These are phyloP conservation scores for Cyrtorhinus lividipennis DNA, from an alignment of 1,140 invertebrate genomes.

Conservation along the genomic window DNA sequence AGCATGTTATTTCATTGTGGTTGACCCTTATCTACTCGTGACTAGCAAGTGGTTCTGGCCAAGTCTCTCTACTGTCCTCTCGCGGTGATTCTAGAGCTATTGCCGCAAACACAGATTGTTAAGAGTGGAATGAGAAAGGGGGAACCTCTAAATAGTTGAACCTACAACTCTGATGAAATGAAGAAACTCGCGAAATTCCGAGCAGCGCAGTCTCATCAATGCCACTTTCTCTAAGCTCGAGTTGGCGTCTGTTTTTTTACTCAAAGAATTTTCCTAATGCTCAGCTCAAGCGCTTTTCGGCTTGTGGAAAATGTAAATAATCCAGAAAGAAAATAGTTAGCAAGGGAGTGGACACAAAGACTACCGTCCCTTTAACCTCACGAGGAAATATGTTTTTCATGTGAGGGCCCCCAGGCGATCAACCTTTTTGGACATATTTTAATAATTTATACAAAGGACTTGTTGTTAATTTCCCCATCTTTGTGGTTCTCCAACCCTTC, in stretches of 20 bases:
- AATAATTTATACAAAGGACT: constrained; percentile 14
- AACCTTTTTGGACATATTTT: constrained; percentile 13
- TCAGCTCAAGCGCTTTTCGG: not conserved
- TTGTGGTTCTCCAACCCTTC: constrained; percentile 6
- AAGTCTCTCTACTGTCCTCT: too few relatives aligned
- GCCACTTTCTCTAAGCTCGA: too few relatives aligned
- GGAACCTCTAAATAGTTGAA: too few relatives aligned
- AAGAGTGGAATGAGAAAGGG: too few relatives aligned
- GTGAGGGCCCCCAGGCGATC: constrained; percentile 11
- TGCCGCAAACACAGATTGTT: too few relatives aligned
- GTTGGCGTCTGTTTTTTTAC: not conserved
- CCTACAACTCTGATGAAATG: too few relatives aligned
- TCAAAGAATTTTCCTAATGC: not conserved
- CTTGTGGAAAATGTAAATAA: constrained; percentile 13
- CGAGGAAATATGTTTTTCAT: constrained; percentile 16
- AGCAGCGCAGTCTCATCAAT: too few relatives aligned
- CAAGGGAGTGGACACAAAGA: constrained; percentile 7
- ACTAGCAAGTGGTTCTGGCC: too few relatives aligned
- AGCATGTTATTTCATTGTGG: too few relatives aligned
- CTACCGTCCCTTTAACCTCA: not conserved
- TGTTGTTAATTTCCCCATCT: constrained; percentile 14
- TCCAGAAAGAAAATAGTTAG: constrained; percentile 13
- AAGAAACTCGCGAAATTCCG: too few relatives aligned
- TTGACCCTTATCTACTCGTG: too few relatives aligned
- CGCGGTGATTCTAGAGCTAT: too few relatives aligned